phyloP scores from a whole-genome alignment of 2,797 vertebrate species.

The Melanogrammus aeglefinus region DNA sequence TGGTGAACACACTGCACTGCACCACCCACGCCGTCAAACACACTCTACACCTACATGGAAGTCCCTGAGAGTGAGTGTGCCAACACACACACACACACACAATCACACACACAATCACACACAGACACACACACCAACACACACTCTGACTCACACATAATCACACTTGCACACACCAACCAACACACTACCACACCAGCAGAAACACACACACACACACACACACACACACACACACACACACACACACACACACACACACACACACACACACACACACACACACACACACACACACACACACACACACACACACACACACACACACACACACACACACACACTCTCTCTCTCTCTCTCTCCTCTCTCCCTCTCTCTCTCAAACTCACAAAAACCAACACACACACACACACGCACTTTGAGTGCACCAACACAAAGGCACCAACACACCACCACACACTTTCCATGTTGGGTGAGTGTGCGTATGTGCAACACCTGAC shows the following conservation, averaged over 20 bases:
- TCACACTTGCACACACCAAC: no score
- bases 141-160: background rate
- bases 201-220: slow-evolving; percentile 14
- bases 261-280: slow-evolving; percentile 5
- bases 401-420: background rate
- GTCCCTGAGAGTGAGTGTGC: slow-evolving; percentile 18
- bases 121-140: slow-evolving; percentile 10
- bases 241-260: slow-evolving; percentile 4
- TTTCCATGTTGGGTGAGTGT: background rate
- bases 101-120: background rate
- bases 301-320: slow-evolving; percentile 9
- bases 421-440: background rate
- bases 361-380: no score
- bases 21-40: slow-evolving; percentile 39
- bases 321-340: slow-evolving; percentile 8
- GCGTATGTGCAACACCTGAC: slow-evolving; percentile 20
- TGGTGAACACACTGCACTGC: slow-evolving; percentile 33
- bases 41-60: slow-evolving; percentile 43
- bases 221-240: slow-evolving; percentile 8
- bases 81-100: slow-evolving; percentile 13
- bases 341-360: no score
- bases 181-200: background rate
- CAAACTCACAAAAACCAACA: slow-evolving; percentile 1
- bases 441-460: background rate
- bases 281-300: slow-evolving; percentile 2